phyloP scores from a whole-genome alignment of 1,140 invertebrate species.

The Sinonovacula constricta region DNA sequence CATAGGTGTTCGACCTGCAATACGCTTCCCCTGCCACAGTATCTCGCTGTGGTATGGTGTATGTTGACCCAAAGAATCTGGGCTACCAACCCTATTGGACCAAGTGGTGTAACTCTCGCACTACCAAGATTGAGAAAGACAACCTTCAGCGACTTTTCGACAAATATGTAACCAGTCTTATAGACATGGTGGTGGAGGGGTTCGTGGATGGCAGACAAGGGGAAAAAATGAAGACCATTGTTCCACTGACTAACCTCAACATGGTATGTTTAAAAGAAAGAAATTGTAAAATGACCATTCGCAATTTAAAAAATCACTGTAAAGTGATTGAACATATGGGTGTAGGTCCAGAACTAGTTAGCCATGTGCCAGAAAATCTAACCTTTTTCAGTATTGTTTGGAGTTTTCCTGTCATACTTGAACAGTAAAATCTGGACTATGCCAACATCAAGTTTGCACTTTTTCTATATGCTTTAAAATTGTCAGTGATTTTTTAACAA shows the following conservation, averaged over 20 bases:
- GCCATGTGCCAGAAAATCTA: too few relatives aligned
- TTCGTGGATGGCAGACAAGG: conserved; percentile 83
- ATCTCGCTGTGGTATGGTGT: conserved; percentile 80
- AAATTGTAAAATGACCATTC: too few relatives aligned
- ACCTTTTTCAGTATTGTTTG: too few relatives aligned
- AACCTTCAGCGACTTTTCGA: conserved; percentile 83
- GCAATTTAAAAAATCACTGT: too few relatives aligned
- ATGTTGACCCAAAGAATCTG: conserved; percentile 90
- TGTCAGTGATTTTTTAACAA: too few relatives aligned
- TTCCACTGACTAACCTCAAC: conserved; percentile 90
- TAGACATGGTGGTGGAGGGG: conserved; percentile 89
- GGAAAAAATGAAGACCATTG: conserved; percentile 87
- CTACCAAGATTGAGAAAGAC: conserved; percentile 71
- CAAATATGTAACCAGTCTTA: conserved; percentile 85
- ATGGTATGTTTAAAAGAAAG: conserved; percentile 82
- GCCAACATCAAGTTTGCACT: too few relatives aligned
- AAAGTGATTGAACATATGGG: too few relatives aligned
- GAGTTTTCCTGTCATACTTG: too few relatives aligned
- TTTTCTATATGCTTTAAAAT: too few relatives aligned
- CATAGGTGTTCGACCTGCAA: conserved; percentile 88
- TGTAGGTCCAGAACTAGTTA: too few relatives aligned
- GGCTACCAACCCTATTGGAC: conserved; percentile 92
- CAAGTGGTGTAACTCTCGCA: conserved; percentile 82
- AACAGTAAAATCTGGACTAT: too few relatives aligned
- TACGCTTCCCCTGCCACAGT: conserved; percentile 81